Evolutionary conservation across 2,888 invertebrate genomes (phyloP).

Genomic region (Cantharis flavilabris): DNA sequence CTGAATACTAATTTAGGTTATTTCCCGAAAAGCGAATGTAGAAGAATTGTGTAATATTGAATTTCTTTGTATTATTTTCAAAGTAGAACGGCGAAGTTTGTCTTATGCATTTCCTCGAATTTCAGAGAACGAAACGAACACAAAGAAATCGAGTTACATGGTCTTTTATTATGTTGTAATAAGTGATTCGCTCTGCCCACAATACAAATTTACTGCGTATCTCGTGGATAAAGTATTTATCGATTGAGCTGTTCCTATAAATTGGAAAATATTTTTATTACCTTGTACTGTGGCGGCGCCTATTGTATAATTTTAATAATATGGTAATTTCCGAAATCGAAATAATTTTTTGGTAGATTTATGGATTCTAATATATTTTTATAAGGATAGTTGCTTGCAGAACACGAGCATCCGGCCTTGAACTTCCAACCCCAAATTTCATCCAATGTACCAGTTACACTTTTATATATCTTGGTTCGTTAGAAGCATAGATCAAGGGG

Average conservation of each 20-base stretch:
- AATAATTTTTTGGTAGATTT: background rate
- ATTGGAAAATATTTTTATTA: background rate
- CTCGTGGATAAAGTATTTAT: background rate
- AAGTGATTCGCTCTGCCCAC: background rate
- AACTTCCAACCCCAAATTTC: background rate
- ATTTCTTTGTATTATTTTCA: background rate
- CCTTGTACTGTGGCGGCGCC: background rate
- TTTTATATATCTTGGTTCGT: background rate
- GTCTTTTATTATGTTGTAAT: background rate
- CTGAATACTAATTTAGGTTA: no score
- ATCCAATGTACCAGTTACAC: background rate
- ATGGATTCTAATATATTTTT: background rate
- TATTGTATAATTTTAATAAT: background rate
- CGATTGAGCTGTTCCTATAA: background rate
- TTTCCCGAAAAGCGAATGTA: background rate
- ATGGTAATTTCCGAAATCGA: background rate
- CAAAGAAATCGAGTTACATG: background rate
- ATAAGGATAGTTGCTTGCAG: background rate
- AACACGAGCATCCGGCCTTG: background rate
- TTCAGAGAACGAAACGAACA: background rate
- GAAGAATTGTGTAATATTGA: background rate
- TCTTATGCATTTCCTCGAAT: background rate
- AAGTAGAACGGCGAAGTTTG: background rate
- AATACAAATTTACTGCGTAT: background rate
- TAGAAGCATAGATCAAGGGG: constrained; percentile 20